Percentiles rank a stretch among this genome's conserved stretches.
phyloP scores from a whole-genome alignment of 2,797 vertebrate species.

The Oreortyx pictus region DNA sequence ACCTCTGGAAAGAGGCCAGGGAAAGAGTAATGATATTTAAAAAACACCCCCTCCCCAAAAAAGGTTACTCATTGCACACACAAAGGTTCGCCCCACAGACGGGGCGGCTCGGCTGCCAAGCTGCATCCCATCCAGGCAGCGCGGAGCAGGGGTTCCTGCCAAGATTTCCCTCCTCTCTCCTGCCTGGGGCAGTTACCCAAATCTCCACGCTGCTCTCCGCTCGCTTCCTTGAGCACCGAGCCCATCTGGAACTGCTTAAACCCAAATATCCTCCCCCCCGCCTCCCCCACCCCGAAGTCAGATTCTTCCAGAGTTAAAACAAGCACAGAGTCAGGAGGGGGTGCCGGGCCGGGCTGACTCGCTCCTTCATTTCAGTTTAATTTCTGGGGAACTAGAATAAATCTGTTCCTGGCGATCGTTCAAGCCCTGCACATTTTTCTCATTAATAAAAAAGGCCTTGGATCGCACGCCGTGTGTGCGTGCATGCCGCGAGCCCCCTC shows the following conservation, averaged over 20 bases:
- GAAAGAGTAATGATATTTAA: conserved; percentile 39
- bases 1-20: conserved; percentile 46
- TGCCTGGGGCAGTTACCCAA: conserved; percentile 76
- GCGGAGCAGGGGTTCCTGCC: conserved; percentile 32
- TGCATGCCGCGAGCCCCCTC: conserved; percentile 50
- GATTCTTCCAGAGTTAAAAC: conserved; percentile 85
- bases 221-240: conserved; percentile 78
- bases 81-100: conserved; percentile 60
- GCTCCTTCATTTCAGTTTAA: conserved; percentile 80
- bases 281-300: conserved; percentile 72
- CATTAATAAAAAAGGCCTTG: conserved; percentile 82
- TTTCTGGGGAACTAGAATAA: conserved; percentile 81
- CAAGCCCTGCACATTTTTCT: conserved; percentile 84
- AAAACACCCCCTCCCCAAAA: conserved; percentile 44
- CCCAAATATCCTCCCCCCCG: conserved; percentile 76
- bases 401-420: conserved; percentile 81
- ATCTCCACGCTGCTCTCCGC: conserved; percentile 52
- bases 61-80: conserved; percentile 35
- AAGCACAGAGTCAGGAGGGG: conserved; percentile 77
- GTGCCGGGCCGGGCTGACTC: conserved; percentile 65
- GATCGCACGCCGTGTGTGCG: conserved; percentile 70
- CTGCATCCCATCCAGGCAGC: conserved; percentile 45
- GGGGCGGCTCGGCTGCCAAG: conserved; percentile 52
- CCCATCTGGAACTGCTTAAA: conserved; percentile 87
- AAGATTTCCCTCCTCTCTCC: conserved; percentile 73